These are phyloP conservation scores for Dicyrtoma fusca DNA, from an alignment of 2,888 invertebrate species.

Conservation along the genomic window DNA sequence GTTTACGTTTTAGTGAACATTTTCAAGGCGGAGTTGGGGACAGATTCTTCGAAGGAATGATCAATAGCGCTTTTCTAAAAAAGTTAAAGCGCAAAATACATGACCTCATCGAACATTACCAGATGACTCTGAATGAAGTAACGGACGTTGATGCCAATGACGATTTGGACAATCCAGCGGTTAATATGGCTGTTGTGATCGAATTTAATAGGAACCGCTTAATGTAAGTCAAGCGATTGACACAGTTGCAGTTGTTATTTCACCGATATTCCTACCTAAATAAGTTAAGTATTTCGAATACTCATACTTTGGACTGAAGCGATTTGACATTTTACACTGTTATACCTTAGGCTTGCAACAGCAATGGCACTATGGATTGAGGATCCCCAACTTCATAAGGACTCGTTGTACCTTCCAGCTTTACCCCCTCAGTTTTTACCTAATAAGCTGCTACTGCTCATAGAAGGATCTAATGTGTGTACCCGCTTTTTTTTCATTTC, in stretches of 20 bases:
- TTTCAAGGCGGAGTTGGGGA: conserved; percentile 70
- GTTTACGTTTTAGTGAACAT: conserved; percentile 59
- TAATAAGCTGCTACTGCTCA: conserved; percentile 66
- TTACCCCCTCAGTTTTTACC: conserved; percentile 75
- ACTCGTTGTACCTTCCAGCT: conserved; percentile 68
- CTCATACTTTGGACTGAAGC: too few relatives aligned
- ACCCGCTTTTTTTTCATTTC: too few relatives aligned
- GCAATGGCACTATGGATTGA: conserved; percentile 77
- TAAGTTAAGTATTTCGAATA: too few relatives aligned
- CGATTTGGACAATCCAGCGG: conserved; percentile 40
- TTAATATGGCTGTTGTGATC: conserved; percentile 46
- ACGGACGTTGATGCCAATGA: conserved; percentile 24
- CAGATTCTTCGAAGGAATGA: conserved; percentile 74
- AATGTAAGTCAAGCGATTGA: conserved; percentile 59
- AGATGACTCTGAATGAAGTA: conserved; percentile 58
- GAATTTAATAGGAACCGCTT: conserved; percentile 58
- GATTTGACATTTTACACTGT: too few relatives aligned
- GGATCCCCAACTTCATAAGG: conserved; percentile 73
- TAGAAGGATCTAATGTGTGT: conserved; percentile 66
- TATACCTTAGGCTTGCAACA: conserved; percentile 66
- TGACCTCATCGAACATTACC: conserved; percentile 67
- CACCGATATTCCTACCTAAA: too few relatives aligned
- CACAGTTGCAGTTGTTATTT: neutral
- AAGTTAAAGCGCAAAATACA: conserved; percentile 71
- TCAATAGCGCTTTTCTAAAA: conserved; percentile 69